Conservation (phyloP, 2,888 invertebrate genomes). For the Plagodis dolabraria region DNA sequence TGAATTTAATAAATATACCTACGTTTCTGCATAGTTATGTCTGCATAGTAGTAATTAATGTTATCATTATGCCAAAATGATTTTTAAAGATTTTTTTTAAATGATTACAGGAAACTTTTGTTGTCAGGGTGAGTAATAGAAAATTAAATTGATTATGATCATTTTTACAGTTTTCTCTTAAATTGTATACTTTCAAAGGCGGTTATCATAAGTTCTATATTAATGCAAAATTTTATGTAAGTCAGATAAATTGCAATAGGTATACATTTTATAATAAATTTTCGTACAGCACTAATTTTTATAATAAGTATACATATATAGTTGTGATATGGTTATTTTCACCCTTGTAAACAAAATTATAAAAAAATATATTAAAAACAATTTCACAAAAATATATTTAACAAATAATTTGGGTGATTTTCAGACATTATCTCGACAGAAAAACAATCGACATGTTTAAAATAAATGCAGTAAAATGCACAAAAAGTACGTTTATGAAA, state of each 20-base stretch:
- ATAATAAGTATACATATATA: constrained; percentile 71
- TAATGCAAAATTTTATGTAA: constrained; percentile 36
- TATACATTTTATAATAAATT: constrained; percentile 61
- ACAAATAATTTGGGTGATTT: constrained; percentile 9
- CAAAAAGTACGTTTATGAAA: constrained; percentile 21
- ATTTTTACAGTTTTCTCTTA: constrained; percentile 27
- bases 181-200: constrained; percentile 41
- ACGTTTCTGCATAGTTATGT: no score
- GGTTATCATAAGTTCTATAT: constrained; percentile 35
- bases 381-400: constrained; percentile 7
- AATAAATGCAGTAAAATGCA: constrained; percentile 45
- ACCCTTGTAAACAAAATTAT: constrained; percentile 47
- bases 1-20: no score
- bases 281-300: constrained; percentile 61
- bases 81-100: no score
- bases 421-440: constrained; percentile 6
- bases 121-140: no score
- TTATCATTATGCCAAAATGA: no score
- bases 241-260: constrained; percentile 57
- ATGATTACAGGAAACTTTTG: no score
- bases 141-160: no score
- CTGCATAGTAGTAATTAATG: no score
- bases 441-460: constrained; percentile 14
- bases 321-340: constrained; percentile 79
- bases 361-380: constrained; percentile 8